Percentiles rank a stretch among this genome's conserved stretches.
Conservation (phyloP, 2,797 vertebrate species). For the Tarsius wallacei region DNA sequence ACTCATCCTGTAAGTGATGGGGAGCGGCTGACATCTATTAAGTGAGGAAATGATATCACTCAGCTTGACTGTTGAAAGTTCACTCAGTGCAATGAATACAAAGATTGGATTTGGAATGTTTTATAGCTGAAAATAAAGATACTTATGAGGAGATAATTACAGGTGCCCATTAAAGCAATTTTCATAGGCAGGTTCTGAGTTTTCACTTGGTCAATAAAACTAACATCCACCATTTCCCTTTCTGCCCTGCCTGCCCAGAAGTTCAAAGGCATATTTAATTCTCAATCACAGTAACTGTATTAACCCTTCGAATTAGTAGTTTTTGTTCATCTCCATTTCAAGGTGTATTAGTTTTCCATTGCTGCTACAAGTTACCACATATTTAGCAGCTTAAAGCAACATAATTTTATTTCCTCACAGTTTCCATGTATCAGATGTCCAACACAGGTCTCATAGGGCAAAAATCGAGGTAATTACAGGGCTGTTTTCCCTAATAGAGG, state of each 20-base stretch:
- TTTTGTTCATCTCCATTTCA: constrained; percentile 58
- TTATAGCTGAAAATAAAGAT: neutral
- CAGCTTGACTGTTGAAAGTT: neutral
- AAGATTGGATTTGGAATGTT: neutral
- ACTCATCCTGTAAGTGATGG: neutral
- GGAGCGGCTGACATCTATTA: neutral
- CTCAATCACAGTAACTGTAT: neutral
- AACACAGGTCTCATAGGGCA: neutral
- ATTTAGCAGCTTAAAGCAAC: neutral
- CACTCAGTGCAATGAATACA: neutral
- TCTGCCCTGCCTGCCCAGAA: constrained; percentile 1
- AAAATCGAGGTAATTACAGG: neutral
- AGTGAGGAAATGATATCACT: neutral
- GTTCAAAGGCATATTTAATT: constrained; percentile 48
- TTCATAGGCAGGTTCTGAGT: neutral
- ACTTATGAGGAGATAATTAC: neutral
- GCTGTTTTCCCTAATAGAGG: neutral
- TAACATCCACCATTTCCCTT: neutral
- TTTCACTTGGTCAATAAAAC: constrained; percentile 42
- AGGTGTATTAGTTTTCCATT: neutral
- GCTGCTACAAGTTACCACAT: neutral
- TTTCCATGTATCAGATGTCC: neutral
- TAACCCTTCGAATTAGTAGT: neutral
- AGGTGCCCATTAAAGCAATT: neutral
- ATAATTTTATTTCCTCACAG: neutral